These are phyloP conservation scores for Copidosoma aretas DNA, from an alignment of 2,888 invertebrate genomes.

Conservation along the genomic window DNA sequence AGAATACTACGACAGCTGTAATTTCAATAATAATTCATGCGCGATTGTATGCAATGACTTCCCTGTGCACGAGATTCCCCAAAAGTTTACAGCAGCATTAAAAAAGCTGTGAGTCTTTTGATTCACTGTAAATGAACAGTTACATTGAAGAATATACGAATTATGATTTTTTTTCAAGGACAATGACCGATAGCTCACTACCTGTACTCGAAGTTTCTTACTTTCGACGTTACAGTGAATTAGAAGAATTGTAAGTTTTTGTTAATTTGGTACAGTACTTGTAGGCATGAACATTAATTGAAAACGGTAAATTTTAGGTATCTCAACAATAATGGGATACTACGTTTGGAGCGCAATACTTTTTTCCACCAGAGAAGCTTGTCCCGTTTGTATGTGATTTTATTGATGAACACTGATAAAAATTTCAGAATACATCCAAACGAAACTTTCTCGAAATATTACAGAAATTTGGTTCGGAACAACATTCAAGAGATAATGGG, in stretches of 20 bases:
- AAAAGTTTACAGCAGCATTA: constrained; percentile 11
- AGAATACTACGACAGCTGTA: no score
- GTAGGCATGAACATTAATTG: not conserved
- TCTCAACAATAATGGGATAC: constrained; percentile 48
- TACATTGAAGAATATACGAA: constrained; percentile 5
- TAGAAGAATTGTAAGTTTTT: constrained; percentile 50
- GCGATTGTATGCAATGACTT: not conserved
- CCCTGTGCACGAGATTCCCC: constrained; percentile 10
- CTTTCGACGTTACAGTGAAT: constrained; percentile 48
- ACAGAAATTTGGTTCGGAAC: constrained; percentile 58
- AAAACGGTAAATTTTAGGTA: constrained; percentile 48
- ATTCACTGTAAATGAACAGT: not conserved
- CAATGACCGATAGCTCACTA: constrained; percentile 54
- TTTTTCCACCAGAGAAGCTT: constrained; percentile 53
- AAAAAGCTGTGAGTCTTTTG: constrained; percentile 10
- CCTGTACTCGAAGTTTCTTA: constrained; percentile 44
- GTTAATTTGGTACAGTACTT: no score
- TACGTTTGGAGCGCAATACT: constrained; percentile 44
- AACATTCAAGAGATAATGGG: constrained; percentile 56
- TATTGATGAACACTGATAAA: no score
- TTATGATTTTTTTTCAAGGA: constrained; percentile 51
- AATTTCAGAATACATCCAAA: no score
- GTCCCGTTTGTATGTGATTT: no score
- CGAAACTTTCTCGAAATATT: not conserved
- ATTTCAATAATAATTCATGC: no score